Evolutionary conservation across 2,888 invertebrate genomes (phyloP).

Genomic region (Cephus sareptanus): DNA sequence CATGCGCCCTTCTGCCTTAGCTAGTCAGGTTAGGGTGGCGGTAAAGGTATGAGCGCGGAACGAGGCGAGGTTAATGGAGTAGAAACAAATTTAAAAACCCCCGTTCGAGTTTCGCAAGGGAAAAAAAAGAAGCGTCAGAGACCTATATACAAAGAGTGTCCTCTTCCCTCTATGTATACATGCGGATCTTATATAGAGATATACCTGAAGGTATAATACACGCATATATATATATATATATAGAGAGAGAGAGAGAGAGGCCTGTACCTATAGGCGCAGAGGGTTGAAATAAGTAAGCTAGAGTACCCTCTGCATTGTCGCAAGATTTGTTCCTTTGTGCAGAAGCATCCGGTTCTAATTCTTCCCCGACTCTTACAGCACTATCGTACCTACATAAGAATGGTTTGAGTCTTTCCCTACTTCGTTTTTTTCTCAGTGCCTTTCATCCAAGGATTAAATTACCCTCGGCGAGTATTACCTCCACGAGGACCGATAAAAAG

Average conservation of each 20-base stretch:
- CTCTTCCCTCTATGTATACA: not conserved
- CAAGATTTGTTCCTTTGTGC: not conserved
- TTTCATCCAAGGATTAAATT: not conserved
- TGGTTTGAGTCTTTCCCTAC: not conserved
- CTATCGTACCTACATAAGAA: not conserved
- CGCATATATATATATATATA: not conserved
- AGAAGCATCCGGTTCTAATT: not conserved
- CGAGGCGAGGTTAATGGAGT: conserved; percentile 52
- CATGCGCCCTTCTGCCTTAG: conserved; percentile 24
- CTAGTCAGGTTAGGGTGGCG: conserved; percentile 19
- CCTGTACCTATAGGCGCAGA: not conserved
- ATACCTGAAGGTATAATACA: not conserved
- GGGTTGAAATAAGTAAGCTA: not conserved
- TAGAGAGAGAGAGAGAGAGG: no score
- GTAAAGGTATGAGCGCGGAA: conserved; percentile 26
- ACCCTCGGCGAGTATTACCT: not conserved
- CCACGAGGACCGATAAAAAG: not conserved
- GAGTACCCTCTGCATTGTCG: not conserved
- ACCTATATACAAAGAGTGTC: not conserved
- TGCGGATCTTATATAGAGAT: not conserved
- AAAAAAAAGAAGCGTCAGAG: not conserved
- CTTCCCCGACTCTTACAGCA: not conserved
- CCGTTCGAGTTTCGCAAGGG: conserved; percentile 14
- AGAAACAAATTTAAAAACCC: conserved; percentile 57
- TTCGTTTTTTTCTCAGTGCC: not conserved